A percentile compares a stretch with the other conserved stretches of the same genome.
phyloP scores from a whole-genome alignment of 64 coral and sea anemone species.

The Pocillopora verrucosa region DNA sequence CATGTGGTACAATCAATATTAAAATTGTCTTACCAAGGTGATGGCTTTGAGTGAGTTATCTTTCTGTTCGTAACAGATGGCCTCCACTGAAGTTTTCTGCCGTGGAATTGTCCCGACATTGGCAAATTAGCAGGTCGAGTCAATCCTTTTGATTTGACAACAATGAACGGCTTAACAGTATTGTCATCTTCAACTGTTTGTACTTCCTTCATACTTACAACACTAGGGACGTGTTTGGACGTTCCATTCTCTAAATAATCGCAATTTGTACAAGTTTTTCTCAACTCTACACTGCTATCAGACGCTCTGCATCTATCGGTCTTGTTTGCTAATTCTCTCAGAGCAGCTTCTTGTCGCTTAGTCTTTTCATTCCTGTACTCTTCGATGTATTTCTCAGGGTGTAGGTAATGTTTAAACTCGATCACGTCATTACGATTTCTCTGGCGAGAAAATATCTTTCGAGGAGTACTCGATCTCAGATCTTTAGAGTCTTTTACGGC shows the following conservation, averaged over 20 bases:
- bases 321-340: constrained; percentile 21
- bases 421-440: constrained; percentile 29
- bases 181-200: constrained; percentile 33
- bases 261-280: constrained; percentile 3
- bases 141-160: constrained; percentile 28
- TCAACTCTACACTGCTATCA: not conserved
- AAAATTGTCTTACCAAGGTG: constrained; percentile 23
- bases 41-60: constrained; percentile 1
- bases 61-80: constrained; percentile 22
- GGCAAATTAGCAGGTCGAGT: constrained; percentile 27
- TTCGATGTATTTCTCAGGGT: constrained; percentile 45
- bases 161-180: constrained; percentile 8
- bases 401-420: constrained; percentile 50
- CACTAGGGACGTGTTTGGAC: constrained; percentile 10
- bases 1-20: not conserved
- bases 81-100: constrained; percentile 29
- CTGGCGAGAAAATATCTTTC: constrained; percentile 27
- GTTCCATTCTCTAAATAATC: not conserved
- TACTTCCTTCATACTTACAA: constrained; percentile 36
- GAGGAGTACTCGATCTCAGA: constrained; percentile 2
- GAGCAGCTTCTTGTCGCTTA: constrained; percentile 19
- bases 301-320: not conserved
- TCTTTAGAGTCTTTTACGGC: constrained; percentile 22
- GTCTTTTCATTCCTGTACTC: constrained; percentile 59
- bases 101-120: constrained; percentile 31